Percentiles rank a stretch among this genome's conserved stretches.
Conservation (phyloP, 2,113 vertebrate species). For the Trochalopteron elliotii region DNA sequence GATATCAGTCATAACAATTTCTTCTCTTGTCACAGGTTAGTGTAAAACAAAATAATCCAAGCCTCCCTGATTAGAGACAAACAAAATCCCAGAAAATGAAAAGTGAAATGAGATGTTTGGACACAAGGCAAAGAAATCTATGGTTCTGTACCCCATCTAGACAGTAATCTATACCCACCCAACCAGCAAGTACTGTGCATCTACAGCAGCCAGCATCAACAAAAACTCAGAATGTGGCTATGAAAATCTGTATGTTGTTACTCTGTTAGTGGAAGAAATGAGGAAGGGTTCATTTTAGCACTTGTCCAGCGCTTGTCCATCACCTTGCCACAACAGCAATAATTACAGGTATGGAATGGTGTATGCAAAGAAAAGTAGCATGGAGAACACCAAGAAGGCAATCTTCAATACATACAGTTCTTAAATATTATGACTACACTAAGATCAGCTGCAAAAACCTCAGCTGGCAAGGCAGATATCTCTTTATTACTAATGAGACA, state of each 20-base stretch:
- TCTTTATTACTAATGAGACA: constrained; percentile 6
- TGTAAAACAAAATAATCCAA: neutral
- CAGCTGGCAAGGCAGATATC: neutral
- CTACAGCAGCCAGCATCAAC: neutral
- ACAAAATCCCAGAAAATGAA: neutral
- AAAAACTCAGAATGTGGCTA: neutral
- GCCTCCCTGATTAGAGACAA: neutral
- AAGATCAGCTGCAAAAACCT: neutral
- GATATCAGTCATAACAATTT: neutral
- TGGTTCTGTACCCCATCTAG: neutral
- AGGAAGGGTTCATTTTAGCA: neutral
- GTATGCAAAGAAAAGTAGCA: neutral
- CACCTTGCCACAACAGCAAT: neutral
- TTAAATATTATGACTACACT: neutral
- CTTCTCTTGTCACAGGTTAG: neutral
- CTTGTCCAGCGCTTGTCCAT: neutral
- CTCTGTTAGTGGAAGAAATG: neutral
- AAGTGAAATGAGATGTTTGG: neutral
- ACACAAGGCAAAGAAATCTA: neutral
- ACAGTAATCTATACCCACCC: neutral
- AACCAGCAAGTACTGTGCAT: neutral
- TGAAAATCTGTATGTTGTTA: neutral
- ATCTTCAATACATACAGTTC: neutral
- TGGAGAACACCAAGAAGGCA: neutral
- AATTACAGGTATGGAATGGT: neutral